Conservation (phyloP, 2,797 vertebrate species). For the Mallotus villosus region DNA sequence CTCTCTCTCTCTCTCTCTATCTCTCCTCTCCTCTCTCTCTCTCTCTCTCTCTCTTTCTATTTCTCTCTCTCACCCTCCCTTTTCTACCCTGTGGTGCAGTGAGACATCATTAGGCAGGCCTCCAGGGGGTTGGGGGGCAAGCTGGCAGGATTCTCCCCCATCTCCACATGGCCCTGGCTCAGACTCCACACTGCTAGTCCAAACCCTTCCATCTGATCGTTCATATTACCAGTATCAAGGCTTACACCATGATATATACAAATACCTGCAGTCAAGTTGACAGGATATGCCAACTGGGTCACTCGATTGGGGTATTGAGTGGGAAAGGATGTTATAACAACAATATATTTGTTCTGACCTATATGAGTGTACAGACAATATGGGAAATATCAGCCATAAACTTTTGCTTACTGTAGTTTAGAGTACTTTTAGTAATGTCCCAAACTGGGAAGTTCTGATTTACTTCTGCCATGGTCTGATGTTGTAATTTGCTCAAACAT, state of each 20-base stretch:
- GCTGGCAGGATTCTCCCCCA: neutral
- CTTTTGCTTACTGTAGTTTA: no score
- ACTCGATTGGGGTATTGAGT: no score
- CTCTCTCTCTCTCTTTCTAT: neutral
- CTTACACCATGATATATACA: neutral
- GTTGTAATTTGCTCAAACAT: neutral
- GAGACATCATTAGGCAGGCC: neutral
- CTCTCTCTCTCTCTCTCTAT: neutral
- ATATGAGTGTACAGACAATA: no score
- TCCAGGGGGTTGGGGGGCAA: neutral
- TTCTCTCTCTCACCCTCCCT: neutral
- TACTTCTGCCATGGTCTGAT: neutral
- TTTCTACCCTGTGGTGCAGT: neutral
- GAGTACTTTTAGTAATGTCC: no score
- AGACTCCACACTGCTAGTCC: neutral
- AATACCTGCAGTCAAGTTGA: neutral
- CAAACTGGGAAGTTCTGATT: no score
- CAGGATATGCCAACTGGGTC: no score
- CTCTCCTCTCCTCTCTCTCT: neutral
- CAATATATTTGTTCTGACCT: no score
- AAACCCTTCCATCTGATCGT: neutral
- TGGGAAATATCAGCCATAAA: no score
- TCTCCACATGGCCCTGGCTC: conserved; percentile 3
- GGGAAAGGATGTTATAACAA: no score
- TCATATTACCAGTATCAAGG: neutral